Evolutionary conservation across 2,113 vertebrate genomes (phyloP), one percentile per base, ranked within the genome.

Genomic region (Plestiodon gilberti): DNA sequence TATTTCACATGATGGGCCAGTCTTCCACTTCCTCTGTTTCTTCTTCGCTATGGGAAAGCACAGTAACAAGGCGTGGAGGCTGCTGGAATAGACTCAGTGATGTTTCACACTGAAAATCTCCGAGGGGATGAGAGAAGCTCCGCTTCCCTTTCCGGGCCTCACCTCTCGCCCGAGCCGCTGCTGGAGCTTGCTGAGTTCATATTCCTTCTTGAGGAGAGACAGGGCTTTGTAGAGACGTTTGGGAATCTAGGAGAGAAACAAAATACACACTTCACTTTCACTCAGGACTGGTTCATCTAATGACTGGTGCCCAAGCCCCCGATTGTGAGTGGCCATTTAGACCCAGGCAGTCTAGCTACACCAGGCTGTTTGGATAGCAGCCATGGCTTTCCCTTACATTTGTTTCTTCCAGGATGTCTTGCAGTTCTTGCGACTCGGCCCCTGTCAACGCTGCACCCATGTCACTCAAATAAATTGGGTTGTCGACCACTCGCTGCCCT

Each of bases 381-480:
- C 78, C n/a, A 85, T 25, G 88, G 28, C 57, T 25, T 77, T 23
- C 64, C 86, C 98, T 97, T 91, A 99, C 99, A 3, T 97, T 99
- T 13, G 96, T 98, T 95, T 99, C 99, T 92, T 99, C 99, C 92
- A 99, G 94, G 85, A 99, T 96, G 3, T 99, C 99, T 91, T 99
- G 99, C 8, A 99, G 96, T 81, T 99, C 99, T 0, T 98, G 97
- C 0, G 99, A 99, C 90, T 99, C 99, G 0, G 99, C 99, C 40
- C 99, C 99, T 0, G 99, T 99, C 18, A 99, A 95, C 0, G 99
- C 99, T 0, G 99, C 99, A 0, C 99, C 99, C 99, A 99, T 99
- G 95, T 99, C 99, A 1, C 99, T 99, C 90, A 99, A 96, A 90
- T 99, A 99, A 93, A 99, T 99, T 3, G 99, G 99, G 92, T 99